These are phyloP conservation scores for Cladopsammia gracilis DNA, from an alignment of 64 coral and sea anemone species.

Conservation along the genomic window DNA sequence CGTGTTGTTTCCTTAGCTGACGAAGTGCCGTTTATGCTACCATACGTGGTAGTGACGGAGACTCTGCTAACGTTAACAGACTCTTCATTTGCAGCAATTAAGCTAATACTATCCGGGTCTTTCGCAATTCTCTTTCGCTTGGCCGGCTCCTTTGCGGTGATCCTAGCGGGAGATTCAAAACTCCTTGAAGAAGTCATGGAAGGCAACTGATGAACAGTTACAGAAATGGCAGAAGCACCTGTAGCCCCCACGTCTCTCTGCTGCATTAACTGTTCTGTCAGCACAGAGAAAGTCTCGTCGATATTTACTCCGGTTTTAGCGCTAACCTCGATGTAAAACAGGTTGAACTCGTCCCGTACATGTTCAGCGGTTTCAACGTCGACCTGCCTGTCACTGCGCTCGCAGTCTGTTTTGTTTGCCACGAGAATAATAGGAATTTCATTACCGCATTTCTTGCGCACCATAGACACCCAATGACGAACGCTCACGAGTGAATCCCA, in stretches of 20 bases:
- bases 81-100: not conserved
- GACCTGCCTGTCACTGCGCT: not conserved
- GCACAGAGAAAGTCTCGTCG: constrained; percentile 76
- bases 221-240: not conserved
- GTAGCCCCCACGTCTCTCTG: not conserved
- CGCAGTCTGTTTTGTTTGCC: constrained; percentile 83
- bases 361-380: constrained; percentile 28
- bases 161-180: not conserved
- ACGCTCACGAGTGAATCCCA: constrained; percentile 39
- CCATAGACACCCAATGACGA: constrained; percentile 60
- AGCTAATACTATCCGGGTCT: constrained; percentile 13
- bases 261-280: constrained; percentile 70
- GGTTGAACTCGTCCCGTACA: constrained; percentile 30
- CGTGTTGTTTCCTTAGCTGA: not conserved
- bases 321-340: constrained; percentile 88
- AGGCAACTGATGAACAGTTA: not conserved
- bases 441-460: constrained; percentile 23
- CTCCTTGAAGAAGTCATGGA: not conserved
- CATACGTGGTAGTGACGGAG: not conserved
- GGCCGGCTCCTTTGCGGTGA: not conserved
- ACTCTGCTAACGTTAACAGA: not conserved
- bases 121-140: not conserved
- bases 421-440: constrained; percentile 84
- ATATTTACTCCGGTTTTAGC: constrained; percentile 70
- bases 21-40: not conserved